phyloP scores from a whole-genome alignment of 2,797 vertebrate species.

The Ctenopoma multispine region DNA sequence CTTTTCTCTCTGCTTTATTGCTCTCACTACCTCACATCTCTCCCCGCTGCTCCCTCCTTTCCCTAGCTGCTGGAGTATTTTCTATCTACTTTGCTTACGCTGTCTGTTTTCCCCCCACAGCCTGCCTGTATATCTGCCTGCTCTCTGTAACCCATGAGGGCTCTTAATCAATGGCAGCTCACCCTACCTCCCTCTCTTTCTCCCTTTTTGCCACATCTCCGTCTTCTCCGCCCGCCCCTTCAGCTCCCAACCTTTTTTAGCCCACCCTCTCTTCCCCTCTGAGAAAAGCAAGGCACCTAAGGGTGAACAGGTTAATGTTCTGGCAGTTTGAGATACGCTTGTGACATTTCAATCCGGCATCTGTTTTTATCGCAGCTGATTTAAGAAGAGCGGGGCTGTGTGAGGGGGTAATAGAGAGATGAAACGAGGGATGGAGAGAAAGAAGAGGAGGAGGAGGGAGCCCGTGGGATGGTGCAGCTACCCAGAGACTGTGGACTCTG shows the following conservation, averaged over 20 bases:
- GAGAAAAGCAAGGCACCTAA: conserved; percentile 72
- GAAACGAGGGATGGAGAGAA: conserved; percentile 38
- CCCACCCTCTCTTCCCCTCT: conserved; percentile 18
- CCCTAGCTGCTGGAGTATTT: conserved; percentile 45
- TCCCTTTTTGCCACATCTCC: not conserved
- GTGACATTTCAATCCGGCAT: conserved; percentile 87
- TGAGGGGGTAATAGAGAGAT: conserved; percentile 53
- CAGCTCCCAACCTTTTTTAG: not conserved
- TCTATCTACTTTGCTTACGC: conserved; percentile 64
- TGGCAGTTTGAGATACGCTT: conserved; percentile 87
- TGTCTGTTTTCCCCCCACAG: conserved; percentile 32
- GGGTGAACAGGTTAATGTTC: conserved; percentile 87
- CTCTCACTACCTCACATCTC: conserved; percentile 15
- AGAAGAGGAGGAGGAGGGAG: conserved; percentile 30
- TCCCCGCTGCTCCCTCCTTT: conserved; percentile 9
- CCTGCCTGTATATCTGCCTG: conserved; percentile 58
- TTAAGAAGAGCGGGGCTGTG: conserved; percentile 74
- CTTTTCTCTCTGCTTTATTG: conserved; percentile 51
- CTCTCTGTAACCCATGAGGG: conserved; percentile 66
- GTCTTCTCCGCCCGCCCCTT: conserved; percentile 11
- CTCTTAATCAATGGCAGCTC: conserved; percentile 82
- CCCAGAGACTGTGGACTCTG: conserved; percentile 49
- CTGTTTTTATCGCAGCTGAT: conserved; percentile 86
- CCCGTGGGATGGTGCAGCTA: conserved; percentile 46
- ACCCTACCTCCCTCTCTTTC: conserved; percentile 27